These are phyloP conservation scores for Iphiclides podalirius DNA, from an alignment of 2,888 invertebrate genomes.

Conservation along the genomic window DNA sequence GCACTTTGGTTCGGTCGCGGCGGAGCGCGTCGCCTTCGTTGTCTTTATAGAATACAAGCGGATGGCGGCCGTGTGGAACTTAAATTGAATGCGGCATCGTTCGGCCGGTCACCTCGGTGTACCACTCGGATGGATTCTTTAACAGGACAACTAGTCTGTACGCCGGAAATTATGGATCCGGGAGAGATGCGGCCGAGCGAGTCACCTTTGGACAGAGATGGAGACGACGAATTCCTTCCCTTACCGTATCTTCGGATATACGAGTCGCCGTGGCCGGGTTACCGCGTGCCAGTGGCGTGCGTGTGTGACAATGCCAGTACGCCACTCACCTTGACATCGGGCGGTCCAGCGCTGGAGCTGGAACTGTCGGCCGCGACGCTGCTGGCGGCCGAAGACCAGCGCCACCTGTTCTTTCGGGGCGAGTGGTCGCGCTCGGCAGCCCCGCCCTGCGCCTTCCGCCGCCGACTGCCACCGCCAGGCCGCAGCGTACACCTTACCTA, in stretches of 20 bases:
- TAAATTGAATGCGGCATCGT: conserved; percentile 84
- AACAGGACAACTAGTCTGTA: conserved; percentile 81
- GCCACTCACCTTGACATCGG: conserved; percentile 46
- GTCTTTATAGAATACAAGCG: conserved; percentile 88
- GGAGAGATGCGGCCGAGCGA: conserved; percentile 35
- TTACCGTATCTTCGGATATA: conserved; percentile 80
- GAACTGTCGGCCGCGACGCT: conserved; percentile 87
- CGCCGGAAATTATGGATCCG: conserved; percentile 40
- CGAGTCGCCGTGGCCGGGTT: conserved; percentile 87
- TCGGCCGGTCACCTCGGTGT: conserved; percentile 82
- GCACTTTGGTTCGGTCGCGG: conserved; percentile 92
- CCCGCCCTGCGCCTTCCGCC: conserved; percentile 36
- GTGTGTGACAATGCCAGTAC: conserved; percentile 86
- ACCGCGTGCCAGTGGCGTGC: conserved; percentile 86
- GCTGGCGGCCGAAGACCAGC: conserved; percentile 89
- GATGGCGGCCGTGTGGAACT: conserved; percentile 83
- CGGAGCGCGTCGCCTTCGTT: conserved; percentile 87
- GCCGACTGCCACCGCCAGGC: conserved; percentile 47
- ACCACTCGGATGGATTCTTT: conserved; percentile 86
- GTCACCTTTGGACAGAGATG: conserved; percentile 39
- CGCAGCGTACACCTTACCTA: conserved; percentile 52
- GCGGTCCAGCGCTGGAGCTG: conserved; percentile 83
- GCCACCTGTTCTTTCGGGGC: conserved; percentile 89
- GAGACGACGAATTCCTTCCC: conserved; percentile 61
- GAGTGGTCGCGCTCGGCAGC: conserved; percentile 53